Evolutionary conservation across 2,888 invertebrate genomes (phyloP), one percentile per base, ranked within the genome.

Genomic region (Drosophila demipolita): DNA sequence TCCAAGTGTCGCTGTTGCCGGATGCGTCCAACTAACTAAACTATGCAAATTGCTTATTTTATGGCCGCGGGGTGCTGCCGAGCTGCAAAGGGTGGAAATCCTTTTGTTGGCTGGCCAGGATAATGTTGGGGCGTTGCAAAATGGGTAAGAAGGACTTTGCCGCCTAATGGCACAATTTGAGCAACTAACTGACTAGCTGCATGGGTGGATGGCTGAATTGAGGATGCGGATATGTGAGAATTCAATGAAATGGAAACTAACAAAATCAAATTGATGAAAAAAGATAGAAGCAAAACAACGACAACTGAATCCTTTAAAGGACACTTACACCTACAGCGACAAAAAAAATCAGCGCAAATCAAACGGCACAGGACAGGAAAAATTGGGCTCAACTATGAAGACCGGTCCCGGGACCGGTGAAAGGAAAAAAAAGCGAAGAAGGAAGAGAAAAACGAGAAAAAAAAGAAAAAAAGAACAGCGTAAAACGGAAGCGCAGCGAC

Each of bases 31-130:
- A 91, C 91, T 91, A 90, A 87, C 91, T 90, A 89, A 91, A 91
- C 91, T 91, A 91, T 91, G 91, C 91, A 91, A 91, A 91, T 91
- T 91, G 91, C 90, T 90, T 90, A 91, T 91, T 91, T 91, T 91
- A 91, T 91, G 90, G 85, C 82, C 80, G 68, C 64, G 61, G 63
- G 64, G 69, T 67, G 54, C 66, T 50, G 67, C 8, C 9, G 45
- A 17, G n/a, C 29, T 29, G 29, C 38, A 42, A 26, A 12, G 48
- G 38, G 29, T 35, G 32, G 33, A 35, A 69, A 75, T 72, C 78
- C 72, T 78, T 76, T 70, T 80, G 75, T 77, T 75, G 78, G 78
- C 61, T 55, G 66, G 64, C 79, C 61, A 67, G 80, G 66, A 78
- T 71, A 73, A 73, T 69, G 78, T 57, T 52, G 55, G 52, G 53